Conservation (phyloP, 2,797 vertebrate genomes). For the Acrossocheilus wenchowensis region DNA sequence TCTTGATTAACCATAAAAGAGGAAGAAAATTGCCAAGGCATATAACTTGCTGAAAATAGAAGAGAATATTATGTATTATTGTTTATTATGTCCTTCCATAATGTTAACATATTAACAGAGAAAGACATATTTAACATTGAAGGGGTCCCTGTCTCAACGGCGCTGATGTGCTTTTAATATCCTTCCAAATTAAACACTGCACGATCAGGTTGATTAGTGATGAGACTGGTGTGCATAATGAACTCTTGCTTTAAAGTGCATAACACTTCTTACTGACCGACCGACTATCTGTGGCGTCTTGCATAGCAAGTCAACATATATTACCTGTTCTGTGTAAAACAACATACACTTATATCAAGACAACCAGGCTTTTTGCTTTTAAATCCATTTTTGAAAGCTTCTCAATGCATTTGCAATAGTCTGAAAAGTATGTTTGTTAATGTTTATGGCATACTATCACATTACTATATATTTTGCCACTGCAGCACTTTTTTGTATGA, state of each 20-base stretch:
- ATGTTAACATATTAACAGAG: neutral
- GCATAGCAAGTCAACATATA: constrained; percentile 67
- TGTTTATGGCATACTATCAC: constrained; percentile 16
- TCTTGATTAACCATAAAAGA: constrained; percentile 21
- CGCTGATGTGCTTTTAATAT: neutral
- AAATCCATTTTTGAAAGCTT: neutral
- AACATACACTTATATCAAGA: constrained; percentile 24
- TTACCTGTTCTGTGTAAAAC: constrained; percentile 44
- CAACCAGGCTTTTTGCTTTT: neutral
- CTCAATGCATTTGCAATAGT: neutral
- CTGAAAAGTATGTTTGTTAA: constrained; percentile 25
- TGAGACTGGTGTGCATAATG: constrained; percentile 59
- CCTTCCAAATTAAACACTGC: neutral
- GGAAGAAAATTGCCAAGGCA: constrained; percentile 14
- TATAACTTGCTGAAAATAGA: constrained; percentile 6
- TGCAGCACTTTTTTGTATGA: neutral
- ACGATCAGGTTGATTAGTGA: constrained; percentile 49
- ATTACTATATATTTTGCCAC: neutral
- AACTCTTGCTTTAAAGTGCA: constrained; percentile 66
- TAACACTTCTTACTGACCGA: constrained; percentile 50
- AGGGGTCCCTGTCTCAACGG: neutral
- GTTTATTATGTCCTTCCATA: constrained; percentile 9
- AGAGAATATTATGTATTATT: neutral
- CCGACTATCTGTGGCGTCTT: constrained; percentile 59
- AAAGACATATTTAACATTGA: neutral